Percentiles rank a stretch among this genome's conserved stretches.
Evolutionary conservation across 2,888 invertebrate species (phyloP).

Genomic region (Caenorhabditis panamensis): DNA sequence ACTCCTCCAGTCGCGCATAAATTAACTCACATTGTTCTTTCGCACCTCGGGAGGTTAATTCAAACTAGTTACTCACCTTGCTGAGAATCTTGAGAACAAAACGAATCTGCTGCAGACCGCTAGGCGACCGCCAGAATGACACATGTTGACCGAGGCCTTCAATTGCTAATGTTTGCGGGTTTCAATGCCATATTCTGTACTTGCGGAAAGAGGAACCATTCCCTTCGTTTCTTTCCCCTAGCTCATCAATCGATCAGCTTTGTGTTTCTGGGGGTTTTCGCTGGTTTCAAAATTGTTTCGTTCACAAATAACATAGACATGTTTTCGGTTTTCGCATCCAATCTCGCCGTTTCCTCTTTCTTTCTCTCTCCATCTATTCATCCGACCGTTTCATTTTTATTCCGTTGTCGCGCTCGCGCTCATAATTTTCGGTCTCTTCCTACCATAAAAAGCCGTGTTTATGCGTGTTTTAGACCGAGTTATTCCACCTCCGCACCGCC

Average conservation of each 20-base stretch:
- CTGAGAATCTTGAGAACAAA: background rate
- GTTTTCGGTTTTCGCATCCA: background rate
- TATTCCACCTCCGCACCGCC: background rate
- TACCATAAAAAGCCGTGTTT: background rate
- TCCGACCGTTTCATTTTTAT: background rate
- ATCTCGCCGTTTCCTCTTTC: conserved; percentile 6
- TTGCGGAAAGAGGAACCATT: background rate
- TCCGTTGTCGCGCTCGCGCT: too few relatives aligned
- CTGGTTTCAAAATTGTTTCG: background rate
- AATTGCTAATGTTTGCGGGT: background rate
- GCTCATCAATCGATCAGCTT: background rate
- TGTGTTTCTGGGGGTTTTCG: too few relatives aligned
- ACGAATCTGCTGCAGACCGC: background rate
- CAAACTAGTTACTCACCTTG: background rate
- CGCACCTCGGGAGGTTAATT: background rate
- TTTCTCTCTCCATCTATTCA: background rate
- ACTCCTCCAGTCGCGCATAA: too few relatives aligned
- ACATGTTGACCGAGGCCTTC: background rate
- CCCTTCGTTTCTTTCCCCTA: background rate
- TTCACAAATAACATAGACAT: background rate
- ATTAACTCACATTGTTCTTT: background rate
- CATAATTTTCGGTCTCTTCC: too few relatives aligned
- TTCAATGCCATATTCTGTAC: conserved; percentile 11
- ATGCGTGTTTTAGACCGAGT: background rate
- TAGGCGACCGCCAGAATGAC: background rate